phyloP scores from a whole-genome alignment of 2,797 vertebrate genomes.

The Aphelocoma californica region DNA sequence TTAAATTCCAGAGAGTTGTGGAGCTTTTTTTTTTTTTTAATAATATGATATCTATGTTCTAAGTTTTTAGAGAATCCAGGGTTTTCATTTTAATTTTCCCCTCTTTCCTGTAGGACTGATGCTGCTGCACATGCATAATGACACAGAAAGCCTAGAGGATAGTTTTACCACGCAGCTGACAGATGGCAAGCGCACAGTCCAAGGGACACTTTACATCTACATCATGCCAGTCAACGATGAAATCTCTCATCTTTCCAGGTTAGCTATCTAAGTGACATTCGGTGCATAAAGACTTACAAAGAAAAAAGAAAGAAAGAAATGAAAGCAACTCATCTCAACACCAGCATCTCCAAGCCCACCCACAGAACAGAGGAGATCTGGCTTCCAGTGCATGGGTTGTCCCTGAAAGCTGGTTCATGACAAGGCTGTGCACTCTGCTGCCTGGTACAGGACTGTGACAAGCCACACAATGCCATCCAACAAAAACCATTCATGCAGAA shows the following conservation, averaged over 20 bases:
- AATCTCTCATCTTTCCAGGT: slow-evolving; percentile 84
- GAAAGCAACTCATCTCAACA: background rate
- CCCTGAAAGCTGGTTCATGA: background rate
- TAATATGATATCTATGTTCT: background rate
- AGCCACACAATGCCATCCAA: background rate
- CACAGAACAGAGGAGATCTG: background rate
- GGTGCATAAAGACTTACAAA: slow-evolving; percentile 7
- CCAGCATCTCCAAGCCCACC: background rate
- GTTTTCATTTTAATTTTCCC: slow-evolving; percentile 28
- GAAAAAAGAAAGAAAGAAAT: background rate
- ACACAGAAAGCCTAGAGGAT: slow-evolving; percentile 88
- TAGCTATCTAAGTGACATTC: slow-evolving; percentile 70
- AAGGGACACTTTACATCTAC: slow-evolving; percentile 80
- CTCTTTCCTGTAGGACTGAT: slow-evolving; percentile 77
- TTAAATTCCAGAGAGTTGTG: background rate
- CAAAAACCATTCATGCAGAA: background rate
- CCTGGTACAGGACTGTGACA: background rate
- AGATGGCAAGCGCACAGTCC: slow-evolving; percentile 87
- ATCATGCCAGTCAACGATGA: slow-evolving; percentile 89
- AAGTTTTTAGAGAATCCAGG: background rate
- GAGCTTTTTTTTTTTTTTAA: background rate
- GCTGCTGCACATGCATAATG: slow-evolving; percentile 82
- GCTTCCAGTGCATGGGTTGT: background rate
- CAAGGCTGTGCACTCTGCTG: background rate
- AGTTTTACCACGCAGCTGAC: slow-evolving; percentile 82